Base-by-base conservation (phyloP, 2,888 invertebrate genomes). In the Drosophila merina region DNA sequence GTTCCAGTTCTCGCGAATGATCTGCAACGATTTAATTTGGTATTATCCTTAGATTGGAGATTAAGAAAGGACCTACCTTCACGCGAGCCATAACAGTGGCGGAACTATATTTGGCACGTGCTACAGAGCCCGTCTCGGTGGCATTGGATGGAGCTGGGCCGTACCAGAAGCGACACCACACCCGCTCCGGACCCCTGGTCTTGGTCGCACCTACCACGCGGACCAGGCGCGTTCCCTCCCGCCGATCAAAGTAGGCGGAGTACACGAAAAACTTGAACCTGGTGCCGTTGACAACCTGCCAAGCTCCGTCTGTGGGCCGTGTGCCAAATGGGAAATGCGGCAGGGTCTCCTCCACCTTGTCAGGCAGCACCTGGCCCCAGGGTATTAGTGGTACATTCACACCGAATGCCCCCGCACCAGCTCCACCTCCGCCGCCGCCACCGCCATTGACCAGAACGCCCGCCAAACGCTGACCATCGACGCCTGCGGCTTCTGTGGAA, bases 1-100 rank as follows among this genome's bases (percentile, higher is more conserved):
- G 90, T 97, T 97, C 98, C 98, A 98, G 90, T 98, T 97, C 90
- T 98, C 98, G 25, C 97, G 93, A 64, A 98, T 97, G 3, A 96
- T 95, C 95, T 94, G 3, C 42, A 86, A 49, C 25, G 36, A 36
- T 36, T 36, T 6, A n/a, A 12, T 6, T n/a, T n/a, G 12, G 2
- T 5, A 36, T 36, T 36, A n/a, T 5, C 36, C n/a, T 5, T n/a
- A n/a, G 36, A 12, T 36, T n/a, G 12, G n/a, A 40, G 14, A 12
- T 8, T 28, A 31, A 1, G 1, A 20, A 20, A 2, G 8, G 12
- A 8, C 89, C 90, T 90, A 95, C 94, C 93, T 96, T 96, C 62
- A 96, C 95, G 92, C 94, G 94, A 10, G 96, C 96, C 86, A 94
- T 94, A 38, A 96, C 94, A 0, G 95, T 95, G 72, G 94, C 92